These are phyloP conservation scores for Capromys pilorides DNA, from an alignment of 2,797 vertebrate species.

Conservation along the genomic window DNA sequence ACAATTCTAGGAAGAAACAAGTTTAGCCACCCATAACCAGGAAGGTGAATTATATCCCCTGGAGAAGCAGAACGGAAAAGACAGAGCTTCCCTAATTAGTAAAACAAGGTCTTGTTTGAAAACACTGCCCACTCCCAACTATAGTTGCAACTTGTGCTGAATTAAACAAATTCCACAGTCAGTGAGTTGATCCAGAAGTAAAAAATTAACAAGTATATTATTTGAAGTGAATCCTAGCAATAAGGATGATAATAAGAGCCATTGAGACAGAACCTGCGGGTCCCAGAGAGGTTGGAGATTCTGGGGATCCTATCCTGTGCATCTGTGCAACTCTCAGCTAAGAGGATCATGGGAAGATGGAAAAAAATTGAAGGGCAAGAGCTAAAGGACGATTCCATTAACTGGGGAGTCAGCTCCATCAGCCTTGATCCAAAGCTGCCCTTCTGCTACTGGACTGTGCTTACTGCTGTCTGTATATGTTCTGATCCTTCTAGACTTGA, in stretches of 20 bases:
- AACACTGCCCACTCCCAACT: not conserved
- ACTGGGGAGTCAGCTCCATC: not conserved
- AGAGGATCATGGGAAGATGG: rapidly evolving
- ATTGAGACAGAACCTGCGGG: rapidly evolving
- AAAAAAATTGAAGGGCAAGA: no score
- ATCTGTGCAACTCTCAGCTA: rapidly evolving
- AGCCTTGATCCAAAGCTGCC: not conserved
- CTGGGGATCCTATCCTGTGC: rapidly evolving
- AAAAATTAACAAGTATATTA: no score
- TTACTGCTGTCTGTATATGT: not conserved
- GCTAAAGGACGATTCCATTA: not conserved
- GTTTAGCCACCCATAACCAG: rapidly evolving
- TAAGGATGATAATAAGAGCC: rapidly evolving
- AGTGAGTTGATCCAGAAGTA: not conserved
- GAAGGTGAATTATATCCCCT: not conserved
- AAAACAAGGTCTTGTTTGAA: not conserved
- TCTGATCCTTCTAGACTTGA: not conserved
- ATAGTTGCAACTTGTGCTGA: rapidly evolving
- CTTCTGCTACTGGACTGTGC: not conserved
- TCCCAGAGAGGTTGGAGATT: rapidly evolving
- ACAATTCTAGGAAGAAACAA: no score
- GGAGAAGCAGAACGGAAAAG: not conserved
- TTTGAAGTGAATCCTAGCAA: rapidly evolving
- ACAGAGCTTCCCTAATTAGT: not conserved
- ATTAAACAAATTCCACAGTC: not conserved